Evolutionary conservation across 2,888 invertebrate genomes (phyloP), one percentile per base, ranked within the genome.

Genomic region (Cenopis cana): DNA sequence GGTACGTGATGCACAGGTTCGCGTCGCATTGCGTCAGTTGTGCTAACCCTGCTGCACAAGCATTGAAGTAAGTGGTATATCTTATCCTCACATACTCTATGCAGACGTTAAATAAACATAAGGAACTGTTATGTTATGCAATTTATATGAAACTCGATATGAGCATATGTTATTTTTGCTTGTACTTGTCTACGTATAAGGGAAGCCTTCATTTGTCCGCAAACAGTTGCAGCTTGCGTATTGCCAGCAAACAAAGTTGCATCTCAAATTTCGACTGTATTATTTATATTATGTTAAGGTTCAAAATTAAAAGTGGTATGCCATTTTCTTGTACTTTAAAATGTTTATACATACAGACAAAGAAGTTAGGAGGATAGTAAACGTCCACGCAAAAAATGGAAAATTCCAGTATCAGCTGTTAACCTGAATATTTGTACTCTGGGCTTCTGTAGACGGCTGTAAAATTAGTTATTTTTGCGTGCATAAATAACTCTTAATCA

Each of bases 71-170:
- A 59, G 36, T 52, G 20, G 14, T 20, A 8, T n/a, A 67, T 71
- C 56, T 70, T 55, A 9, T 4, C 11, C 0, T 14, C n/a, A 50
- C 10, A 8, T 67, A 10, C 9, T 61, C 60, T 66, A n/a, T 55
- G 36, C 14, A 20, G 65, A 61, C 61, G 71, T 67, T 71, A 71
- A 66, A 71, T 71, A 71, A 71, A 71, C 71, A 71, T 71, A 71
- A 71, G 67, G 61, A 61, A 67, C 60, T 67, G 55, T 50, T 66
- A 67, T 60, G 55, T 61, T 49, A 50, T 55, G 67, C 71, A 71
- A 71, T 71, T 71, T 71, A 67, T 61, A 71, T 67, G 66, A 61
- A 67, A 67, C 71, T 71, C 36, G 61, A 71, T 67, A 71, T 41
- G 24, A 54, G 54, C 56, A 62, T 38, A 18, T 60, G 24, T 33